Conservation (phyloP, 2,797 vertebrate genomes). For the Onychomys leucogaster region DNA sequence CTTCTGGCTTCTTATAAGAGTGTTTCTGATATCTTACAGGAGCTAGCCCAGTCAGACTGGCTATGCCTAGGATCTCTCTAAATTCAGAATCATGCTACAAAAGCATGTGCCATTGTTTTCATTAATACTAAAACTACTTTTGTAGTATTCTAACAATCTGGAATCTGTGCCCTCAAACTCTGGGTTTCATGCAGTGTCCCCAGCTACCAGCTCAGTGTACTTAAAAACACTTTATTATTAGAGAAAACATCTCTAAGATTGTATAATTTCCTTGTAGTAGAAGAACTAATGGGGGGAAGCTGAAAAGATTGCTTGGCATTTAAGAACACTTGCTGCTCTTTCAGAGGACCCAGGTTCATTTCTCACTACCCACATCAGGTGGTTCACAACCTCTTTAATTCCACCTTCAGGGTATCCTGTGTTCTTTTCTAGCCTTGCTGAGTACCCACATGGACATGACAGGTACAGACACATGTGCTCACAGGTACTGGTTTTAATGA, state of each 20-base stretch:
- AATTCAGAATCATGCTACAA: neutral
- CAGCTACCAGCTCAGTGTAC: neutral
- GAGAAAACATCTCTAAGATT: neutral
- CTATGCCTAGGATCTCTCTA: neutral
- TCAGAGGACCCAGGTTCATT: neutral
- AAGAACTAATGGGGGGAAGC: neutral
- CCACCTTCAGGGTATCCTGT: neutral
- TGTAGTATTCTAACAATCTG: neutral
- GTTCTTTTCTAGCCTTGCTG: neutral
- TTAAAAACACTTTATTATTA: constrained; percentile 14
- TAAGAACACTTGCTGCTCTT: neutral
- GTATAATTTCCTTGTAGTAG: neutral
- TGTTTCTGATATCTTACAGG: neutral
- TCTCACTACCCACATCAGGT: neutral
- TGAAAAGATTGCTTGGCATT: neutral
- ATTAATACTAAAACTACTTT: neutral
- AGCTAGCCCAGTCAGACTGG: neutral
- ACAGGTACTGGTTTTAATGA: neutral
- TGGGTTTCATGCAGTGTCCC: neutral
- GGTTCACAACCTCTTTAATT: neutral
- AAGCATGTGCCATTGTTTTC: neutral
- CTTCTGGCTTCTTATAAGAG: neutral
- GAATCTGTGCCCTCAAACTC: neutral
- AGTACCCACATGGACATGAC: neutral
- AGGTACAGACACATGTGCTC: neutral